Evolutionary conservation across 2,888 invertebrate species (phyloP).

Genomic region (Himalopsyche japonica): DNA sequence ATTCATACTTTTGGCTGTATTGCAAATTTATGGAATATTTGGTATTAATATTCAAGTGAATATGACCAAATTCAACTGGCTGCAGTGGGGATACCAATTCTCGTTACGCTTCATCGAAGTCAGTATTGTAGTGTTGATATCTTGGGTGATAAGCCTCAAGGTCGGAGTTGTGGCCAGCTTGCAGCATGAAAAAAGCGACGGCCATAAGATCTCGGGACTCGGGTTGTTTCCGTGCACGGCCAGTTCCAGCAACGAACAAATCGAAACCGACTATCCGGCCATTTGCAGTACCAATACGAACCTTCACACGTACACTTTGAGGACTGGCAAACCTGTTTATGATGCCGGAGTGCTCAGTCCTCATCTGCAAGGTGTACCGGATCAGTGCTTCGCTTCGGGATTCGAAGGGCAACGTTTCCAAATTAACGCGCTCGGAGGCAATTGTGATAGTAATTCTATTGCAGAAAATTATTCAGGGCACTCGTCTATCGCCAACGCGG

Average conservation of each 20-base stretch:
- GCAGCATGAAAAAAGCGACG: slow-evolving; percentile 73
- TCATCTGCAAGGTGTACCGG: slow-evolving; percentile 50
- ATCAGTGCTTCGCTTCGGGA: slow-evolving; percentile 54
- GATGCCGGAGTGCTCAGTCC: slow-evolving; percentile 61
- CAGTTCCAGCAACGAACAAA: slow-evolving; percentile 82
- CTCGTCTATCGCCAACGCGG: slow-evolving; percentile 61
- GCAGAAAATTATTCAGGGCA: slow-evolving; percentile 68
- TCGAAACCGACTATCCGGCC: slow-evolving; percentile 81
- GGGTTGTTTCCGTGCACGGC: slow-evolving; percentile 82
- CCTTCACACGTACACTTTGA: slow-evolving; percentile 78
- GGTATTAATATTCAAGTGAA: slow-evolving; percentile 57
- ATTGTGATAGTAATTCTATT: slow-evolving; percentile 65
- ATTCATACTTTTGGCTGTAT: slow-evolving; percentile 78
- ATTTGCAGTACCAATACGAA: slow-evolving; percentile 86
- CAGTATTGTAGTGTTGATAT: slow-evolving; percentile 81
- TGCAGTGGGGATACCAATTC: slow-evolving; percentile 91
- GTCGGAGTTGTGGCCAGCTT: slow-evolving; percentile 60
- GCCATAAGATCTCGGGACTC: slow-evolving; percentile 71
- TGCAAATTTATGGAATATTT: slow-evolving; percentile 78
- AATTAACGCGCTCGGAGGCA: slow-evolving; percentile 60
- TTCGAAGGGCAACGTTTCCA: slow-evolving; percentile 56
- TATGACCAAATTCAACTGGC: slow-evolving; percentile 77
- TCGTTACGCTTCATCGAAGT: slow-evolving; percentile 84
- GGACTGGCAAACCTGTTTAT: slow-evolving; percentile 77
- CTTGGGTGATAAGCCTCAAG: slow-evolving; percentile 83